Base-by-base conservation (phyloP, 1,140 invertebrate genomes). In the Meloidogyne floridensis region DNA sequence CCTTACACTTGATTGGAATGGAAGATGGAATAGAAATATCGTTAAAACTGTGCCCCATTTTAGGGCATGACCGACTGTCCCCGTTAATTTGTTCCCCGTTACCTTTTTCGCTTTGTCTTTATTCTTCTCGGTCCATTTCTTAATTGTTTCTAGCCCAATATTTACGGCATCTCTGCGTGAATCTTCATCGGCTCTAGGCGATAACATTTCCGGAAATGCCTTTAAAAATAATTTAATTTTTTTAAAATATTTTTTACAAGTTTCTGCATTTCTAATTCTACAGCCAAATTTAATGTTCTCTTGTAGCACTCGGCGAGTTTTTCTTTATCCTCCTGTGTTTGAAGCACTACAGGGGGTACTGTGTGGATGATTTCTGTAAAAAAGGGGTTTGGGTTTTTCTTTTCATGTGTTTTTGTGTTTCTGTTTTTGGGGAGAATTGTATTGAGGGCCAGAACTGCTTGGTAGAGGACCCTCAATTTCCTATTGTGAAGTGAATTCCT, bases 131-230 rank as follows among this genome's bases (percentile, higher is more conserved):
- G 43, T 42, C 77, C 77, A 79, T 47, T 79, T 79, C 43, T 13
- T 10, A 69, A 79, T 20, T 9, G 77, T 53, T 5, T 79, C 77
- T 7, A 79, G 43, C 9, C 77, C 77, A 71, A 79, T 79, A 42
- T 47, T 69, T 10, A 65, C 77, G 3, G 77, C 77, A 51, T 72
- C 47, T 65, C 20, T 69, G 6, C 65, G 20, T 5, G 11, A 20
- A 69, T 53, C 11, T 20, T 79, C 77, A 43, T 42, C 65, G 9
- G 77, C 43, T 20, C 53, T n/a, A 15, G 11, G n/a, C 47, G 77
- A 51, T 47, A 79, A 42, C 77, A 79, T 79, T 47, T 79, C 77
- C 2, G 77, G 77, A 53, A 79, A 79, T 13, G 77, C 75, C 75
- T 77, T 8, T 5, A 8, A 59, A 74, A 56, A 77, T 43, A 32